Conservation (phyloP, 1,140 invertebrate genomes). For the Macrostomum lignano region DNA sequence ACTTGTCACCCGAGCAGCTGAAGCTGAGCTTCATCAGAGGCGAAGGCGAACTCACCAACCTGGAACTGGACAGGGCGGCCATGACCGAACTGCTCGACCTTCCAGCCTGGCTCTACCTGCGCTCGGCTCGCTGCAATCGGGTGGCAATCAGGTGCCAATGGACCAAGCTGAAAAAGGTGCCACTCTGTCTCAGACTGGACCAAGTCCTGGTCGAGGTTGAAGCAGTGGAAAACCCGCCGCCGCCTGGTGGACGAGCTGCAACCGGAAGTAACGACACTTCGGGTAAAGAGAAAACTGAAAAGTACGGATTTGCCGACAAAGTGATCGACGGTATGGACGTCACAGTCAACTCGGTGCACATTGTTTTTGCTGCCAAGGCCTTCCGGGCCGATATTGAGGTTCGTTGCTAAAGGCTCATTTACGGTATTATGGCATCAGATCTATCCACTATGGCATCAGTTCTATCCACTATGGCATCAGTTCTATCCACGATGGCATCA, state of each 20-base stretch:
- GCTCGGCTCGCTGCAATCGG: conserved; percentile 66
- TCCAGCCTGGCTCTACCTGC: conserved; percentile 70
- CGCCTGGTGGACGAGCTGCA: conserved; percentile 30
- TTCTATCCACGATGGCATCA: too few relatives aligned
- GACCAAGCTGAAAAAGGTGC: too few relatives aligned
- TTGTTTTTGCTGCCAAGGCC: conserved; percentile 66
- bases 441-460: too few relatives aligned
- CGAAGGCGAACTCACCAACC: conserved; percentile 68
- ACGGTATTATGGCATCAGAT: too few relatives aligned
- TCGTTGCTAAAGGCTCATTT: too few relatives aligned
- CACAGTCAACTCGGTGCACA: conserved; percentile 62
- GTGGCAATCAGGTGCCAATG: too few relatives aligned
- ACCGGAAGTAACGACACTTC: conserved; percentile 6
- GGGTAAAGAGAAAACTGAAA: conserved; percentile 33
- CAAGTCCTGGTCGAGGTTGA: conserved; percentile 30
- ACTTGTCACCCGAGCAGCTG: conserved; percentile 81
- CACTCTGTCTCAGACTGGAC: too few relatives aligned
- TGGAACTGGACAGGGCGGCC: conserved; percentile 76
- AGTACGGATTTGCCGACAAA: conserved; percentile 68
- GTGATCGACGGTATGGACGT: conserved; percentile 90
- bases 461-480: too few relatives aligned
- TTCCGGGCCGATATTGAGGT: conserved; percentile 81
- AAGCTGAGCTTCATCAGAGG: conserved; percentile 81
- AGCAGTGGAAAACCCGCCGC: conserved; percentile 38
- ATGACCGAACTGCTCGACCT: conserved; percentile 75